These are phyloP conservation scores for Budorcas taxicolor DNA, from an alignment of 2,113 vertebrate species.

Conservation along the genomic window DNA sequence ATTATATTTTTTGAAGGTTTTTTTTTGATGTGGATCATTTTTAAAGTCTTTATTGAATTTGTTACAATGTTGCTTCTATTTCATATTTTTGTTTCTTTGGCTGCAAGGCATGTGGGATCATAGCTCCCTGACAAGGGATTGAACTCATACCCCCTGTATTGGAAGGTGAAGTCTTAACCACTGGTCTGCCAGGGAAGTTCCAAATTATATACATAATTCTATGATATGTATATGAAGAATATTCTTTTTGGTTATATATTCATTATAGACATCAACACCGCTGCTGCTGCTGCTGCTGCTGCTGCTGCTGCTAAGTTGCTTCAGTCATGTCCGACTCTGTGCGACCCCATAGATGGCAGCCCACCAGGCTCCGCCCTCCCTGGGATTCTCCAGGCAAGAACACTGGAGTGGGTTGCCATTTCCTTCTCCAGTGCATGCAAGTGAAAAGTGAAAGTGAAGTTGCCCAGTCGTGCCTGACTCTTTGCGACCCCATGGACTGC, in stretches of 20 bases:
- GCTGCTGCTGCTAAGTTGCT: too few relatives aligned
- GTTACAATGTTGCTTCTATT: neutral
- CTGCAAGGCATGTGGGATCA: neutral
- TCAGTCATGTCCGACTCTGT: too few relatives aligned
- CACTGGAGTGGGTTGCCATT: too few relatives aligned
- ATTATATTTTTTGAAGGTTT: neutral
- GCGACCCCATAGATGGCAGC: too few relatives aligned
- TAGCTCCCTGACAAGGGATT: neutral
- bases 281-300: too few relatives aligned
- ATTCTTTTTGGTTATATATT: neutral
- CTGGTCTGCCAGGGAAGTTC: neutral
- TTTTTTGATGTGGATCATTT: neutral
- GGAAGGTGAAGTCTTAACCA: neutral
- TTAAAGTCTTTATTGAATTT: neutral
- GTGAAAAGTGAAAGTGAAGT: too few relatives aligned
- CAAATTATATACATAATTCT: neutral
- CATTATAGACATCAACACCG: neutral
- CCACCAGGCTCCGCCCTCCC: rapidly evolving
- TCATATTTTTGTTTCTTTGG: neutral
- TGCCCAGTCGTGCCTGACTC: too few relatives aligned
- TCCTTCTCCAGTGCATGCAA: too few relatives aligned
- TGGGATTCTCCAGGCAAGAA: too few relatives aligned
- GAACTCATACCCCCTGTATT: neutral
- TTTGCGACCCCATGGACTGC: too few relatives aligned
- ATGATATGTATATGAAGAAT: neutral